Evolutionary conservation across 2,113 vertebrate genomes (phyloP), one percentile per base, ranked within the genome.

Genomic region (Ictalurus furcatus): DNA sequence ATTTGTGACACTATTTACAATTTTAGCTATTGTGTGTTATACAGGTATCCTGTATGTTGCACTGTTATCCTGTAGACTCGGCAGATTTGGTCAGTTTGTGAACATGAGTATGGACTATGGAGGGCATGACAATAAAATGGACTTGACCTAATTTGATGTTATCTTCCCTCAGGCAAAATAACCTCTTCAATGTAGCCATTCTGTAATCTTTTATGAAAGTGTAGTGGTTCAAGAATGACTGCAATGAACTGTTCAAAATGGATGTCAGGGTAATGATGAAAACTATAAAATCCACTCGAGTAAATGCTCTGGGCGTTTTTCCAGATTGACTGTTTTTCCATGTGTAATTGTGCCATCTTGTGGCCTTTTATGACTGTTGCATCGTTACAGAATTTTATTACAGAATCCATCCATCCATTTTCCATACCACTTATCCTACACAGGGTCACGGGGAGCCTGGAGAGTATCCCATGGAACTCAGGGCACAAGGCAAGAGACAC

Each of bases 291-390:
- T 5, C 2, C 52, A 25, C 5, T 59, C 7, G 4, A 40, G 21
- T 23, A 61, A 40, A 63, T 61, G 2, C 12, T 16, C 12, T 28
- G 54, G 6, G 16, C 11, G n/a, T 59, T 37, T 61, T 59, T 59
- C n/a, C 17, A 37, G 21, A 6, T 84, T 13, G 23, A 23, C 44
- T 65, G 12, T 73, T 37, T 81, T 88, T 76, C 16, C 19, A 58
- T 63, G 78, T 63, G 23, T 84, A 63, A 40, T 69, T 25, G 37
- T 59, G 78, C 90, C 90, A 88, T 69, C 90, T 86, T 86, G 87
- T 90, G 90, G 84, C 58, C 25, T 6, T 88, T 67, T 25, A 30
- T 16, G 4, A 34, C 34, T 71, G 23, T 48, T 44, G 58, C 59
- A 84, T 69, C 58, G 40, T 56, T 79, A 7, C 5, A 52, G 11